Evolutionary conservation across 1,140 invertebrate genomes (phyloP).

Genomic region (Drosophila bifasciata): DNA sequence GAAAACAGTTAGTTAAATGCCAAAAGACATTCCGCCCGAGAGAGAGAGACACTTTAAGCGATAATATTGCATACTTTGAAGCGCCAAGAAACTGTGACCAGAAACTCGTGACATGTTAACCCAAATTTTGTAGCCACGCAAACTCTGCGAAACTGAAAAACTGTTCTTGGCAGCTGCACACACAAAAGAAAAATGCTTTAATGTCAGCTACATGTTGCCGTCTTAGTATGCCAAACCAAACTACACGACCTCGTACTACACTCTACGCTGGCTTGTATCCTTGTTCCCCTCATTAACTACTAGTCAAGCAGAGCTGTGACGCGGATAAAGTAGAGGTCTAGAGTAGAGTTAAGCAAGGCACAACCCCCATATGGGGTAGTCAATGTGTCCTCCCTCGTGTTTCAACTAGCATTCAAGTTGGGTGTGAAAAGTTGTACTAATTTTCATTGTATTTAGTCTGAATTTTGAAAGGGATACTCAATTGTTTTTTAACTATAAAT

Average conservation of each 20-base stretch:
- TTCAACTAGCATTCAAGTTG: constrained; percentile 50
- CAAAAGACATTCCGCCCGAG: constrained; percentile 57
- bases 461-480: too few relatives aligned
- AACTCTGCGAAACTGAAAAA: too few relatives aligned
- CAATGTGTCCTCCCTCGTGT: too few relatives aligned
- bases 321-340: constrained; percentile 41
- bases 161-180: constrained; percentile 76
- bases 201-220: constrained; percentile 75
- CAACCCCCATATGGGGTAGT: too few relatives aligned
- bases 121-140: constrained; percentile 77
- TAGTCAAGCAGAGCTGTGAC: constrained; percentile 47
- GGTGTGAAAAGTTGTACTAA: constrained; percentile 36
- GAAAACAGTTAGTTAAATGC: constrained; percentile 44
- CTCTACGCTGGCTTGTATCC: neutral
- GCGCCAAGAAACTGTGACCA: constrained; percentile 48
- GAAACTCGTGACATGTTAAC: constrained; percentile 81
- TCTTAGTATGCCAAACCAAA: constrained; percentile 25
- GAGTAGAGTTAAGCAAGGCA: constrained; percentile 31
- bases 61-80: constrained; percentile 72
- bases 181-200: constrained; percentile 71
- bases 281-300: constrained; percentile 9
- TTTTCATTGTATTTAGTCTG: constrained; percentile 27
- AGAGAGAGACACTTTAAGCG: constrained; percentile 71
- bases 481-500: constrained; percentile 15
- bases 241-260: neutral